Evolutionary conservation across 92 coral and sea anemone genomes (phyloP).

Genomic region (Paragorgia papillata): DNA sequence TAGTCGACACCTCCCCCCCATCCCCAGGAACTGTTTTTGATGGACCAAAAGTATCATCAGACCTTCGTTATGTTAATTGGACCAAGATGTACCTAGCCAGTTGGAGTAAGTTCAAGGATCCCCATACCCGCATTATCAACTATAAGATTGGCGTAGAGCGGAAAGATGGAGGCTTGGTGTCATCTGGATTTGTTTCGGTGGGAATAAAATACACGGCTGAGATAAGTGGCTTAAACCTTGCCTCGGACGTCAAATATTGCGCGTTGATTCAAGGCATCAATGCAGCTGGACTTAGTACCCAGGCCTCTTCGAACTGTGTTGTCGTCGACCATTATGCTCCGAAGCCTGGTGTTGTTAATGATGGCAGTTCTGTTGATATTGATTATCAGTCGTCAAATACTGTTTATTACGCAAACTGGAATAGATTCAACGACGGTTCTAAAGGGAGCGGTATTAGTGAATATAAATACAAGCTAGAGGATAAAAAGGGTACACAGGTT

Average conservation of each 20-base stretch:
- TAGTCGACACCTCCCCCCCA: constrained; percentile 81
- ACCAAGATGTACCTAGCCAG: constrained; percentile 70
- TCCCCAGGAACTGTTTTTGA: constrained; percentile 66
- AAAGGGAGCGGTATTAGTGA: constrained; percentile 90
- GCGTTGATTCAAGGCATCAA: constrained; percentile 89
- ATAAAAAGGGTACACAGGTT: constrained; percentile 51
- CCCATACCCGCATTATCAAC: constrained; percentile 75
- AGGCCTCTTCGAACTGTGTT: constrained; percentile 82
- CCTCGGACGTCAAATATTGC: constrained; percentile 83
- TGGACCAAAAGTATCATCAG: constrained; percentile 62
- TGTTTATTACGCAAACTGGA: constrained; percentile 80
- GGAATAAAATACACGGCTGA: constrained; percentile 49
- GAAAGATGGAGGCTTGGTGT: constrained; percentile 60
- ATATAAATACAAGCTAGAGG: constrained; percentile 71
- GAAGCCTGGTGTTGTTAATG: constrained; percentile 75
- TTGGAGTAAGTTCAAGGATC: constrained; percentile 85
- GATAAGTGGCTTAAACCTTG: constrained; percentile 67
- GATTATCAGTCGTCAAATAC: constrained; percentile 82
- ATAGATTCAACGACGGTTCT: constrained; percentile 78
- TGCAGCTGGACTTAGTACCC: constrained; percentile 73
- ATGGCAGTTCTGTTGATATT: constrained; percentile 74
- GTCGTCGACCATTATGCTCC: constrained; percentile 92
- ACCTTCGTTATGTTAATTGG: constrained; percentile 83
- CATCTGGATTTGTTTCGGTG: constrained; percentile 20
- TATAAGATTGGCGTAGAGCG: constrained; percentile 80